Conservation (phyloP, 2,888 invertebrate genomes). For the Agrotis clavis region DNA sequence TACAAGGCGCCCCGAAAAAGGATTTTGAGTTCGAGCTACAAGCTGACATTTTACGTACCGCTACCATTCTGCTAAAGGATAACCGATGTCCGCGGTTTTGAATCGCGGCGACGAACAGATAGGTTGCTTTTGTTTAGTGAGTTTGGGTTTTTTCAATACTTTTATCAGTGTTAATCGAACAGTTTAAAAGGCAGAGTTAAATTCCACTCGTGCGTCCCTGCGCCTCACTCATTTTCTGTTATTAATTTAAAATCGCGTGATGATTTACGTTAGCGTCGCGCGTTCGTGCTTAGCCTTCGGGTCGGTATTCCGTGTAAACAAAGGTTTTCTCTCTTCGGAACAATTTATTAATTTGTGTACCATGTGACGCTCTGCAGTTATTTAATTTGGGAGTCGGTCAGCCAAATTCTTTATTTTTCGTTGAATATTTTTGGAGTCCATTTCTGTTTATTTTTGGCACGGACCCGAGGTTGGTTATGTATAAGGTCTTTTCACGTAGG, state of each 20-base stretch:
- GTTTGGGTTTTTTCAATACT: no score
- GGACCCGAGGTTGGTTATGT: background rate
- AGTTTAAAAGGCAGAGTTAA: no score
- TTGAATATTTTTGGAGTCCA: slow-evolving; percentile 9
- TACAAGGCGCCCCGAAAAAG: no score
- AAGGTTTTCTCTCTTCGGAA: slow-evolving; percentile 15
- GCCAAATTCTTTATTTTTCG: slow-evolving; percentile 23
- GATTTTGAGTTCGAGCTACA: no score
- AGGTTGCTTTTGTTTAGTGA: no score
- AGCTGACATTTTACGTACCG: no score
- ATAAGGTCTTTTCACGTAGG: background rate
- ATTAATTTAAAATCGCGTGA: background rate
- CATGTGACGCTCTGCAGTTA: slow-evolving; percentile 29
- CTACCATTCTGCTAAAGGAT: no score
- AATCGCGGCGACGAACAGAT: no score
- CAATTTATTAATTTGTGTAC: slow-evolving; percentile 35
- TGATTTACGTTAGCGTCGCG: background rate
- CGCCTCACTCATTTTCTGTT: no score
- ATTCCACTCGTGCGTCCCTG: no score
- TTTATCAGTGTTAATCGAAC: no score
- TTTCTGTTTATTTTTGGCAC: slow-evolving; percentile 17
- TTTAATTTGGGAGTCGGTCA: slow-evolving; percentile 36
- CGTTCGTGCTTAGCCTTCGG: background rate
- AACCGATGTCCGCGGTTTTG: no score
- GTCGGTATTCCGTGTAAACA: slow-evolving; percentile 18